These are phyloP conservation scores for Abrostola triplasia DNA, from an alignment of 2,888 invertebrate genomes.

Conservation along the genomic window DNA sequence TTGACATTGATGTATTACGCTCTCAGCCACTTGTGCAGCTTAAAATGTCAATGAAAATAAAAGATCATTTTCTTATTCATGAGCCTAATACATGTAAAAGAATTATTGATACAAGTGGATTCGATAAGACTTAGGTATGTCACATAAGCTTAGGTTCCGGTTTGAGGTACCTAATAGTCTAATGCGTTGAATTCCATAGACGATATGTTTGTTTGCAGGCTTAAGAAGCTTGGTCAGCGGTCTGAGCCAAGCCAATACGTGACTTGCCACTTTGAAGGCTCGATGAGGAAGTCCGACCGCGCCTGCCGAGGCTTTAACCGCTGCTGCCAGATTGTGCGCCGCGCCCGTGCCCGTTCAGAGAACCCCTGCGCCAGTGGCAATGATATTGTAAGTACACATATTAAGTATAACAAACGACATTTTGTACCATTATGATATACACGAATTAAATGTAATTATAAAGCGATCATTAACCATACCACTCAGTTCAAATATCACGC, in stretches of 20 bases:
- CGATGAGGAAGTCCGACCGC: constrained; percentile 87
- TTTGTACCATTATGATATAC: background rate
- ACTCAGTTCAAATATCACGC: background rate
- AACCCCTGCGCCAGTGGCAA: constrained; percentile 86
- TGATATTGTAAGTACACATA: constrained; percentile 62
- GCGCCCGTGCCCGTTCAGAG: constrained; percentile 80
- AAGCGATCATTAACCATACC: constrained; percentile 1
- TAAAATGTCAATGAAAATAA: no score
- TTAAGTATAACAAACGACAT: background rate
- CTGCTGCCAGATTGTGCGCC: constrained; percentile 78
- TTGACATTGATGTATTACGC: no score
- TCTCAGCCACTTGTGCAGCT: no score
- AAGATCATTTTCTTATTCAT: no score
- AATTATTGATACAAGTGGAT: no score
- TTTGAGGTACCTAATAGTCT: background rate
- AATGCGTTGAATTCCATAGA: constrained; percentile 24
- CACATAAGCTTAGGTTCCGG: no score
- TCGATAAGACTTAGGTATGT: no score
- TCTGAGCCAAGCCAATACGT: constrained; percentile 91
- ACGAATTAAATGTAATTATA: background rate
- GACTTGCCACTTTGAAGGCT: constrained; percentile 91
- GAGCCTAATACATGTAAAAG: no score
- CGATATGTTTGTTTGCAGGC: constrained; percentile 58
- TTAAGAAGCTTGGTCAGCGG: constrained; percentile 88
- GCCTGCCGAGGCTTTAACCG: constrained; percentile 77